These are phyloP conservation scores for Oxystoma pomonae DNA, from an alignment of 2,888 invertebrate genomes.

Conservation along the genomic window DNA sequence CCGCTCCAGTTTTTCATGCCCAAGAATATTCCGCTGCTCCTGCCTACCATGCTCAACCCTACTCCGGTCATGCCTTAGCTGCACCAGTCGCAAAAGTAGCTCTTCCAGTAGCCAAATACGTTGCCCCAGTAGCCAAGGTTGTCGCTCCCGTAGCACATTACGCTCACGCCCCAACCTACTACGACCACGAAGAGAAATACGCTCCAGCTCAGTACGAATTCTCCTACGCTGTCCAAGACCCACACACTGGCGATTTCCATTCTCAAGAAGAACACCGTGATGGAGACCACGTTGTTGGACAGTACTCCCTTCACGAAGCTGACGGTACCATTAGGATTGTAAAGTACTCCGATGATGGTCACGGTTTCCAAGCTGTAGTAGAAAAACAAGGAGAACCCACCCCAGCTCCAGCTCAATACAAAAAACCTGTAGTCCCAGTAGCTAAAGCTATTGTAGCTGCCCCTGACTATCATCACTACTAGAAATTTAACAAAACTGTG, in stretches of 20 bases:
- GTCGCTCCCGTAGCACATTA: constrained; percentile 22
- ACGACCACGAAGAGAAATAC: constrained; percentile 21
- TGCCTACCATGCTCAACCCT: constrained; percentile 2
- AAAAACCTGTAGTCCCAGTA: constrained; percentile 9
- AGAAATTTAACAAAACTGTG: too few species aligned
- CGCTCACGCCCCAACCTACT: constrained; percentile 4
- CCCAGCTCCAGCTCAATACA: constrained; percentile 8
- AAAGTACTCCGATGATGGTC: constrained; percentile 42
- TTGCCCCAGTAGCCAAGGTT: constrained; percentile 11
- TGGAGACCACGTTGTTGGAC: constrained; percentile 53
- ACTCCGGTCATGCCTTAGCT: constrained; percentile 15
- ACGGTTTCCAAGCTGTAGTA: constrained; percentile 48
- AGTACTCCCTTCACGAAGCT: constrained; percentile 55
- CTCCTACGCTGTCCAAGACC: constrained; percentile 34
- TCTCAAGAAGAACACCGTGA: constrained; percentile 54
- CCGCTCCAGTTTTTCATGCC: constrained; percentile 12
- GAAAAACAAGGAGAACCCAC: constrained; percentile 46
- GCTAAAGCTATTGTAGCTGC: not conserved
- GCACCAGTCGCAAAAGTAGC: constrained; percentile 8
- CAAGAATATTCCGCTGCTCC: constrained; percentile 16
- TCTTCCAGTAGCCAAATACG: not conserved
- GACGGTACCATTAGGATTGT: constrained; percentile 56
- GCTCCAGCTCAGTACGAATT: constrained; percentile 56
- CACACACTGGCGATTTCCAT: constrained; percentile 56
- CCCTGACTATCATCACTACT: too few species aligned